Evolutionary conservation across 2,113 vertebrate genomes (phyloP).

Genomic region (Pangasianodon hypophthalmus): DNA sequence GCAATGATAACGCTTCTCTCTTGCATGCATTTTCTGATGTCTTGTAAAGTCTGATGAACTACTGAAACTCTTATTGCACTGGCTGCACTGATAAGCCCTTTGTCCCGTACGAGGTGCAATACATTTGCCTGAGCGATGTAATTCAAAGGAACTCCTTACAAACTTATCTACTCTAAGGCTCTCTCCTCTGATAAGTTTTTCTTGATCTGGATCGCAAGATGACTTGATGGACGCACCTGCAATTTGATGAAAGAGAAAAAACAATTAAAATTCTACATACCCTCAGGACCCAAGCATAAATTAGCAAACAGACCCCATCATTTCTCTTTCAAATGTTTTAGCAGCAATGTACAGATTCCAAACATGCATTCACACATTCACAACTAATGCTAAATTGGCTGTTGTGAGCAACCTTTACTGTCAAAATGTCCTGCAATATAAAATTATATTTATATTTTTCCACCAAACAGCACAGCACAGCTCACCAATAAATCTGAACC

Average conservation of each 20-base stretch:
- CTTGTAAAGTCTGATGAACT: background rate
- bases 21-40: background rate
- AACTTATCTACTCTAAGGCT: background rate
- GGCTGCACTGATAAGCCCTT: background rate
- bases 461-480: no score
- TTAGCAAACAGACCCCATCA: background rate
- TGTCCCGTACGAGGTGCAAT: background rate
- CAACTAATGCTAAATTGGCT: background rate
- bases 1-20: background rate
- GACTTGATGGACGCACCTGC: background rate
- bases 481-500: no score
- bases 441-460: no score
- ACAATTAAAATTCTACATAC: background rate
- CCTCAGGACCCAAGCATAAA: background rate
- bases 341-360: background rate
- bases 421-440: no score
- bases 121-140: background rate
- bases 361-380: background rate
- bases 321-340: background rate
- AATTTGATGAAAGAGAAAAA: background rate
- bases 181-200: background rate
- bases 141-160: background rate
- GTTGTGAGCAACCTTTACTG: background rate
- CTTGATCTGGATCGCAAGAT: background rate
- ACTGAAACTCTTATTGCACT: background rate